These are phyloP conservation scores for Beroe forskalii DNA, from an alignment of 37 sponge, comb jelly and placozoan species.

Conservation along the genomic window DNA sequence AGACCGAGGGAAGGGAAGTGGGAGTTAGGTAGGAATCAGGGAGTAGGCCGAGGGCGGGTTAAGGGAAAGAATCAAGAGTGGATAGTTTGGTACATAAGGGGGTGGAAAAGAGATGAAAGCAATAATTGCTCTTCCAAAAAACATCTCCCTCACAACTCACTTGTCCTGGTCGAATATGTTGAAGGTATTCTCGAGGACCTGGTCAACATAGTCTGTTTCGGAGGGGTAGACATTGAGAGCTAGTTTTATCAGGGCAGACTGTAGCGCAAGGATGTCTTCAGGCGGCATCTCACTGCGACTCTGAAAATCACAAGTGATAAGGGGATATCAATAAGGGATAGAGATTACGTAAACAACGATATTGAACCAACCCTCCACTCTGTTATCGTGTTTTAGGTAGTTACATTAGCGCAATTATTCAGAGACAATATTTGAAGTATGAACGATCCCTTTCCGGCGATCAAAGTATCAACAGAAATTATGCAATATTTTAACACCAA, in stretches of 20 bases:
- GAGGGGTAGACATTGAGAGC: constrained; percentile 92
- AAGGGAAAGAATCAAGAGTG: neutral
- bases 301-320: constrained; percentile 67
- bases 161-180: constrained; percentile 74
- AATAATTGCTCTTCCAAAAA: constrained; percentile 60
- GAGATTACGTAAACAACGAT: neutral
- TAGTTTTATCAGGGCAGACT: constrained; percentile 84
- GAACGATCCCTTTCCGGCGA: too few species aligned
- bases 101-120: neutral
- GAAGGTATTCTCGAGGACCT: constrained; percentile 73
- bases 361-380: too few species aligned
- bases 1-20: too few species aligned
- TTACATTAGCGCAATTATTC: too few species aligned
- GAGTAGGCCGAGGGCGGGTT: neutral
- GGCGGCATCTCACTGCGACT: constrained; percentile 78
- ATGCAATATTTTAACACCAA: too few species aligned
- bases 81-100: too few species aligned
- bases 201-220: constrained; percentile 88
- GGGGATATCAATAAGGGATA: too few species aligned
- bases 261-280: constrained; percentile 86
- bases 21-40: too few species aligned
- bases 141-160: too few species aligned
- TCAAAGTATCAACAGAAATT: too few species aligned
- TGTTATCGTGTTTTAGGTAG: too few species aligned
- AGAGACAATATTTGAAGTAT: too few species aligned